These are phyloP conservation scores for Artibeus jamaicensis DNA, from an alignment of 2,797 vertebrate species.

Conservation along the genomic window DNA sequence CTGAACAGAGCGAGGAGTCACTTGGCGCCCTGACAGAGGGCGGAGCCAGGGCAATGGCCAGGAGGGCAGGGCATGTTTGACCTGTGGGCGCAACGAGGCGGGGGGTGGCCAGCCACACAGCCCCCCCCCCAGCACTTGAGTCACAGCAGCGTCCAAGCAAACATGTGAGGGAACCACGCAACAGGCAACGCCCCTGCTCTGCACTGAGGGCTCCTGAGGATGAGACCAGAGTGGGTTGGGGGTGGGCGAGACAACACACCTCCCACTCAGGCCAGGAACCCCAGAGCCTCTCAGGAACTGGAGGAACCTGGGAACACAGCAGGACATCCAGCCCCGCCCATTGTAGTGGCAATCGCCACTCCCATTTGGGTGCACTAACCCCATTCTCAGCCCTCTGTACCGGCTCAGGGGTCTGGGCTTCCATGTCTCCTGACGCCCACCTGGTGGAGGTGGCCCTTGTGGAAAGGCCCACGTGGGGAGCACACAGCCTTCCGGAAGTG, in stretches of 20 bases:
- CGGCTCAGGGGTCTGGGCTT: background rate
- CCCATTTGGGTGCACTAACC: accelerated
- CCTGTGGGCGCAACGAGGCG: background rate
- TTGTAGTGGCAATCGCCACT: accelerated
- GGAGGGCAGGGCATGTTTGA: accelerated
- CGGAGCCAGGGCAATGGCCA: background rate
- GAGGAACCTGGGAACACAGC: too few species aligned
- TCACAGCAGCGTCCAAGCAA: accelerated
- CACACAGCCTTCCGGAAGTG: background rate
- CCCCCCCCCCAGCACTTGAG: accelerated
- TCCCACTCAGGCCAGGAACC: background rate
- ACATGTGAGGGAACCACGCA: background rate
- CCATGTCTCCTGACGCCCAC: background rate
- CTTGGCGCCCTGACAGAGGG: accelerated
- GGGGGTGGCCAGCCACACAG: too few species aligned
- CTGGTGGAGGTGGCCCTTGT: background rate
- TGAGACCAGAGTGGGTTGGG: background rate
- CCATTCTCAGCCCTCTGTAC: background rate
- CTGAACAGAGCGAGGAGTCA: accelerated
- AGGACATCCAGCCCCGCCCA: background rate
- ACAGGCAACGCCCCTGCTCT: background rate
- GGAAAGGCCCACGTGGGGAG: background rate
- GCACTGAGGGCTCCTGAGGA: background rate
- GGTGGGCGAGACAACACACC: background rate
- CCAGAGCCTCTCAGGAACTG: too few species aligned